phyloP scores from a whole-genome alignment of 2,888 invertebrate genomes.

The Heliconius hortense region DNA sequence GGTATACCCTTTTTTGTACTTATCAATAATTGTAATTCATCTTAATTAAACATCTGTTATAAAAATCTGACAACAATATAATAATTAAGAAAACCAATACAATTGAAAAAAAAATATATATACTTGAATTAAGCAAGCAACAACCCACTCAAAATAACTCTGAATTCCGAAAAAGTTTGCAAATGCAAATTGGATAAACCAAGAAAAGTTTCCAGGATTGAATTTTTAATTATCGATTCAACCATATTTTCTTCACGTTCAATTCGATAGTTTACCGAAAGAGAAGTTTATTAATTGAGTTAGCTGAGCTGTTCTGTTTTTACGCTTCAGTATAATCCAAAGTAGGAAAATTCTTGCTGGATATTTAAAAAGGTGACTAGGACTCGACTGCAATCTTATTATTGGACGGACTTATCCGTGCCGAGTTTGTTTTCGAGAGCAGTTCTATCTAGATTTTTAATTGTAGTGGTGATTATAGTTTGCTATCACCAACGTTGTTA shows the following conservation, averaged over 20 bases:
- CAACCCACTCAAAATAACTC: slow-evolving; percentile 11
- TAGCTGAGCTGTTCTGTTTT: slow-evolving; percentile 65
- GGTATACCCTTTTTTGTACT: no score
- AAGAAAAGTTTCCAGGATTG: slow-evolving; percentile 39
- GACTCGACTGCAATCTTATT: slow-evolving; percentile 43
- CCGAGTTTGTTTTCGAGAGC: slow-evolving; percentile 44
- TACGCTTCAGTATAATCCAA: slow-evolving; percentile 63
- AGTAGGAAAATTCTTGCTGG: slow-evolving; percentile 55
- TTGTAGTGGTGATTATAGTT: slow-evolving; percentile 48
- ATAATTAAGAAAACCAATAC: no score
- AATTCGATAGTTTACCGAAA: slow-evolving; percentile 50
- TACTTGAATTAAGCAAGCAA: background rate
- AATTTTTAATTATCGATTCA: slow-evolving; percentile 39
- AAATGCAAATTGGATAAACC: slow-evolving; percentile 35
- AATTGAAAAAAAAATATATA: no score
- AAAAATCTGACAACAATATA: background rate
- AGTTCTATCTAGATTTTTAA: slow-evolving; percentile 45
- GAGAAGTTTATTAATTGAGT: slow-evolving; percentile 71
- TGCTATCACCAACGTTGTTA: slow-evolving; percentile 41
- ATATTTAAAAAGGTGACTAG: slow-evolving; percentile 56
- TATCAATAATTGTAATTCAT: no score
- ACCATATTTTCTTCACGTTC: slow-evolving; percentile 43
- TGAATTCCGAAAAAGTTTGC: slow-evolving; percentile 25
- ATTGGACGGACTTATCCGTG: slow-evolving; percentile 44
- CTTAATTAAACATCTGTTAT: no score